phyloP scores from a whole-genome alignment of 2,113 vertebrate species.

The Prunella himalayana region DNA sequence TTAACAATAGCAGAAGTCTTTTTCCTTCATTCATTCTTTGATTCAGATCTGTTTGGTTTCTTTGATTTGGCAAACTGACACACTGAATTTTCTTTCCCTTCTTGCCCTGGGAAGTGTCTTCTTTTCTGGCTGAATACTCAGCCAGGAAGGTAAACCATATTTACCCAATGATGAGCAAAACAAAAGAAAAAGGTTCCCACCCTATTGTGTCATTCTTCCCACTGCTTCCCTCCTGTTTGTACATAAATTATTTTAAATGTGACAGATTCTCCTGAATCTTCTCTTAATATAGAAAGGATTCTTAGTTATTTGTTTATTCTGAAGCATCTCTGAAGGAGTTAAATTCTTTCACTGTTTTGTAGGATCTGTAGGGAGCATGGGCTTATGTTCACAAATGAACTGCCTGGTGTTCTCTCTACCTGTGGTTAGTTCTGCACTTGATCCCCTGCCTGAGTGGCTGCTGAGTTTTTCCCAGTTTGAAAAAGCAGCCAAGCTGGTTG shows the following conservation, averaged over 20 bases:
- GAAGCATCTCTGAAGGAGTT: background rate
- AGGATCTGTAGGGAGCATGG: background rate
- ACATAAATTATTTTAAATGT: background rate
- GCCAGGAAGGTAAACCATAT: background rate
- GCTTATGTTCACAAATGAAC: background rate
- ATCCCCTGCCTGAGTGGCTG: fast-evolving
- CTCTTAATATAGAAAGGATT: background rate
- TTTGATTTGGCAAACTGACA: background rate
- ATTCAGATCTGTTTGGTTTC: background rate
- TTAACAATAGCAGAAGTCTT: conserved; percentile 14
- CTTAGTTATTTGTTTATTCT: background rate
- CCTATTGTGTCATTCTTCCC: background rate
- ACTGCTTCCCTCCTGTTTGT: background rate
- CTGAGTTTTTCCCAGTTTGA: background rate
- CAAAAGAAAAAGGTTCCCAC: background rate
- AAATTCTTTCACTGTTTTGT: background rate
- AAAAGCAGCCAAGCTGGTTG: background rate
- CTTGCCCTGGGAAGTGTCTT: background rate
- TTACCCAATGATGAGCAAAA: background rate
- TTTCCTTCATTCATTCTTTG: background rate
- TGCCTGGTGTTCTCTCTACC: background rate
- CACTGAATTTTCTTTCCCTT: background rate
- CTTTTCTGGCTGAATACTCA: background rate
- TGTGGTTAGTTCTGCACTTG: background rate
- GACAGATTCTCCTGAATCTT: background rate